A percentile compares a stretch with the other conserved stretches of the same genome.
Conservation (phyloP, 2,888 invertebrate genomes). For the Lepidocyrtoides sp. region DNA sequence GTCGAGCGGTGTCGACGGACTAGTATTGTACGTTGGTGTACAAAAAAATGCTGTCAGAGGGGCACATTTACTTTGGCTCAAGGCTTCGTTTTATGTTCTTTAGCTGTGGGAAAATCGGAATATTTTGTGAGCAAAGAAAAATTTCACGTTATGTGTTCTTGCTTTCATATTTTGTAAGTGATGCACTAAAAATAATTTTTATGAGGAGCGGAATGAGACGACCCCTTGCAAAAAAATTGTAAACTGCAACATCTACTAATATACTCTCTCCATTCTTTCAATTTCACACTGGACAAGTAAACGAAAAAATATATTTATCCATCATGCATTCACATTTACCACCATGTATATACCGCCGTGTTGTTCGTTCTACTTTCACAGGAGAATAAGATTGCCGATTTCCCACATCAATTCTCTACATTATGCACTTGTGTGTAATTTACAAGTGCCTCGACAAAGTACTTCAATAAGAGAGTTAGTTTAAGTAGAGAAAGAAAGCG, state of each 20-base stretch:
- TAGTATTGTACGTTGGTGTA: background rate
- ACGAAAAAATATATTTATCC: background rate
- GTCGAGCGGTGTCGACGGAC: background rate
- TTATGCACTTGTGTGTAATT: background rate
- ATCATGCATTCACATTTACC: background rate
- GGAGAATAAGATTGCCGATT: background rate
- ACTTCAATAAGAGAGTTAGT: background rate
- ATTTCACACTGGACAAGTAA: background rate
- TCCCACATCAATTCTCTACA: background rate
- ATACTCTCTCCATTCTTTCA: background rate
- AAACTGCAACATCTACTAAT: background rate
- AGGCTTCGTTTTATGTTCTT: constrained; percentile 26
- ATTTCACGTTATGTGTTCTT: background rate
- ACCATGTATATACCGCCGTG: background rate
- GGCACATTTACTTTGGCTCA: background rate
- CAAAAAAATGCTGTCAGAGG: background rate
- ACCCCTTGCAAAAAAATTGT: constrained; percentile 1
- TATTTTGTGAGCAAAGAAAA: background rate
- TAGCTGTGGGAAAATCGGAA: constrained; percentile 69
- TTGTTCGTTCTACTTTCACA: background rate
- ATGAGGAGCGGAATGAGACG: background rate
- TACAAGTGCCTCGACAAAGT: constrained; percentile 13
- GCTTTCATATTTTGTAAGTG: background rate
- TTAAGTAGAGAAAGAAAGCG: constrained; percentile 33
- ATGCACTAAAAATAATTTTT: constrained; percentile 13